A percentile compares a stretch with the other conserved stretches of the same genome.
Evolutionary conservation across 2,888 invertebrate species (phyloP).

Genomic region (Apodemia duryi): DNA sequence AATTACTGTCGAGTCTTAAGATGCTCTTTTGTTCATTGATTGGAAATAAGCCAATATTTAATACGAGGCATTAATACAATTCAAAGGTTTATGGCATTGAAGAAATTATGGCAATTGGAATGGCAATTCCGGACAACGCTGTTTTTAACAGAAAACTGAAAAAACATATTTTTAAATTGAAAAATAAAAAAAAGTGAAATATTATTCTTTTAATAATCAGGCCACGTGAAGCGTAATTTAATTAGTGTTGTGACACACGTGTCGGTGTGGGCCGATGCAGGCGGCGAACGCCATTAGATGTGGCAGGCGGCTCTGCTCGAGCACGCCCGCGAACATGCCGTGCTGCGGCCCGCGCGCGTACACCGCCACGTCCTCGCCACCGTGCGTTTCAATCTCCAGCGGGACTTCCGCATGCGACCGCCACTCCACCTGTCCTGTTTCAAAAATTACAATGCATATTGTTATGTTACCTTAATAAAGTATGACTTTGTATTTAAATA

Average conservation of each 20-base stretch:
- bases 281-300: constrained; percentile 86
- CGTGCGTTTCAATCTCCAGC: constrained; percentile 82
- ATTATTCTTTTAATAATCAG: no score
- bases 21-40: constrained; percentile 4
- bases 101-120: no score
- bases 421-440: constrained; percentile 40
- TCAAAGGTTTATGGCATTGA: background rate
- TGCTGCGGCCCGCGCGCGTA: constrained; percentile 86
- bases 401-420: constrained; percentile 72
- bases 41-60: background rate
- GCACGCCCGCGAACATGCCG: constrained; percentile 85
- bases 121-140: no score
- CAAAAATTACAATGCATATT: no score
- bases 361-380: constrained; percentile 88
- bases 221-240: no score
- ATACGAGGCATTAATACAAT: background rate
- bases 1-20: background rate
- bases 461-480: no score
- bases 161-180: no score
- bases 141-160: no score
- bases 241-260: constrained; percentile 42
- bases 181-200: no score
- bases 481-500: no score
- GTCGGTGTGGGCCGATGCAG: constrained; percentile 81
- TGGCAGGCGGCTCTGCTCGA: constrained; percentile 88